phyloP scores from a whole-genome alignment of 2,888 invertebrate genomes.

The Rosalia funebris region DNA sequence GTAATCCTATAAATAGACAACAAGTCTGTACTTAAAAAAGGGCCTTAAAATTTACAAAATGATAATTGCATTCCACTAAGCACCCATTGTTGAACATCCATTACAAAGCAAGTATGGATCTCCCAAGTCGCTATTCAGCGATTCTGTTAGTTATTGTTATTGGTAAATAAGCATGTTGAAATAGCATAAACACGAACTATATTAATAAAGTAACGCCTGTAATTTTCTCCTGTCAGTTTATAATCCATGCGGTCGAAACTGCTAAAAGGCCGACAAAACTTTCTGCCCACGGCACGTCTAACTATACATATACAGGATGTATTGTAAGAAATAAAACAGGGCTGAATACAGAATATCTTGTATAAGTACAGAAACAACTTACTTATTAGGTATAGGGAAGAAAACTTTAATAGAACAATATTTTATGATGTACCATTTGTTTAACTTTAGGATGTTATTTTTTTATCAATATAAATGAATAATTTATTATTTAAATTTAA shows the following conservation, averaged over 20 bases:
- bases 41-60: no score
- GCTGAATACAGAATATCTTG: no score
- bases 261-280: slow-evolving; percentile 21
- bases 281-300: slow-evolving; percentile 9
- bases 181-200: slow-evolving; percentile 42
- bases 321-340: neutral
- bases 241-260: slow-evolving; percentile 26
- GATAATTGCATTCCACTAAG: no score
- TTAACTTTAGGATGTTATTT: no score
- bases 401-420: no score
- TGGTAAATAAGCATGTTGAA: slow-evolving; percentile 43
- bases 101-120: slow-evolving; percentile 18
- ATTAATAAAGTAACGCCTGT: slow-evolving; percentile 44
- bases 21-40: no score
- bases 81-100: slow-evolving; percentile 20
- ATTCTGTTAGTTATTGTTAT: slow-evolving; percentile 45
- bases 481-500: no score
- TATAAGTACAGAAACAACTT: no score
- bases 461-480: no score
- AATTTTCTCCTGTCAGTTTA: slow-evolving; percentile 28
- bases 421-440: no score
- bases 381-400: no score
- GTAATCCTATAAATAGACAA: no score
- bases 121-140: slow-evolving; percentile 31
- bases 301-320: slow-evolving; percentile 1